A percentile compares a stretch with the other conserved stretches of the same genome.
Conservation (phyloP, 2,113 vertebrate species). For the Tragelaphus strepsiceros region DNA sequence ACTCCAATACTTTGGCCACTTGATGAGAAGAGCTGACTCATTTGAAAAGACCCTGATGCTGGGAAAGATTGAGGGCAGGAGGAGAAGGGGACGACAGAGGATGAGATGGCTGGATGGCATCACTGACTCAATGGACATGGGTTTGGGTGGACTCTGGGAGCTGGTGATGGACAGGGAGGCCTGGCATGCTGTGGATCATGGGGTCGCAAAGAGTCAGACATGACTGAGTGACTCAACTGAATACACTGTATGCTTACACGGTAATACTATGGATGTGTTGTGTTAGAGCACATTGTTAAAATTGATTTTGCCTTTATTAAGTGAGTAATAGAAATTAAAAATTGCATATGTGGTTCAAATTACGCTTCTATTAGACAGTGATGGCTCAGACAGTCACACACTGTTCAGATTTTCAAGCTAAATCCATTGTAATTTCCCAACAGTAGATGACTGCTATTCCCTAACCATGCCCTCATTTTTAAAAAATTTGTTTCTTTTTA, state of each 20-base stretch:
- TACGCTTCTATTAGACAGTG: background rate
- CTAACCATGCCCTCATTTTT: background rate
- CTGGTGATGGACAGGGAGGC: too few species aligned
- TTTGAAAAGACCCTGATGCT: too few species aligned
- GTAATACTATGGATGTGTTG: background rate
- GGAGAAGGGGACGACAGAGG: too few species aligned
- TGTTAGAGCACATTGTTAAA: background rate
- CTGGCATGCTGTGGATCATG: too few species aligned
- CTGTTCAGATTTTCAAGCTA: background rate
- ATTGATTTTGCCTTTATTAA: background rate
- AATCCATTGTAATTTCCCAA: background rate
- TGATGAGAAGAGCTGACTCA: too few species aligned
- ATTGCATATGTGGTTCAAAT: background rate
- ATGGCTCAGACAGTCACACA: background rate
- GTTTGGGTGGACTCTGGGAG: too few species aligned
- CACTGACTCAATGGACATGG: too few species aligned
- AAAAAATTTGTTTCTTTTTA: background rate
- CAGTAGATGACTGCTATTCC: background rate
- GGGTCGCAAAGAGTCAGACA: too few species aligned
- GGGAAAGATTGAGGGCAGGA: too few species aligned
- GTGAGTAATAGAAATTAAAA: background rate
- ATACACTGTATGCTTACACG: background rate
- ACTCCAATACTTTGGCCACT: too few species aligned
- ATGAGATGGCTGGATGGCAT: too few species aligned
- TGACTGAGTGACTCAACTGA: accelerated